phyloP scores from a whole-genome alignment of 2,113 vertebrate species.

The Sylvietta virens region DNA sequence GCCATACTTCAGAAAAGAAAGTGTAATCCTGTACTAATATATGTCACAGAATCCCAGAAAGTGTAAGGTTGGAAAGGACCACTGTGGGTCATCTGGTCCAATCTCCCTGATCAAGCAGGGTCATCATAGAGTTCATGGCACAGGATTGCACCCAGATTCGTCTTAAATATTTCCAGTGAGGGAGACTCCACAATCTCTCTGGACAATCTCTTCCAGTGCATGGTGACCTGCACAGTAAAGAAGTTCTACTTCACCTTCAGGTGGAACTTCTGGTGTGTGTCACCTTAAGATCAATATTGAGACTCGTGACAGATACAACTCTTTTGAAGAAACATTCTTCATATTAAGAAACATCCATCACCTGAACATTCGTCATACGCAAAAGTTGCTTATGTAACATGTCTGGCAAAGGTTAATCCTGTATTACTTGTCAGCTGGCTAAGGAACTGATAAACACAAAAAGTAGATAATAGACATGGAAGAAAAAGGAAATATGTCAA shows the following conservation, averaged over 20 bases:
- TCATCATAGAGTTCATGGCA: background rate
- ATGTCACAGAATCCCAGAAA: background rate
- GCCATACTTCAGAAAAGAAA: background rate
- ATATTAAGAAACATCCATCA: background rate
- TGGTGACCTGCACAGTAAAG: background rate
- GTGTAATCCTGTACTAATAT: background rate
- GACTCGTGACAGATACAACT: accelerated
- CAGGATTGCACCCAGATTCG: background rate
- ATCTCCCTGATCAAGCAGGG: background rate
- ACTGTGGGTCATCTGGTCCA: background rate
- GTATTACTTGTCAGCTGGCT: background rate
- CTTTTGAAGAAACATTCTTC: background rate
- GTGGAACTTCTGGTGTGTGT: background rate
- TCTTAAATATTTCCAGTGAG: background rate
- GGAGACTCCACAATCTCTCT: background rate
- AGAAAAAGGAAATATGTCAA: background rate
- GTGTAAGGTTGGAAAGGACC: background rate
- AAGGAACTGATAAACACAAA: background rate
- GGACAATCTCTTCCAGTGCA: background rate
- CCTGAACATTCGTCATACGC: background rate
- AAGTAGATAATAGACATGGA: background rate
- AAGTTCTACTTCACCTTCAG: background rate
- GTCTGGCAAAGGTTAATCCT: background rate
- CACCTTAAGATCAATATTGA: background rate
- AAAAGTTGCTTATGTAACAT: background rate